These are phyloP conservation scores for Anthonomus grandis DNA, from an alignment of 1,140 invertebrate species.

Conservation along the genomic window DNA sequence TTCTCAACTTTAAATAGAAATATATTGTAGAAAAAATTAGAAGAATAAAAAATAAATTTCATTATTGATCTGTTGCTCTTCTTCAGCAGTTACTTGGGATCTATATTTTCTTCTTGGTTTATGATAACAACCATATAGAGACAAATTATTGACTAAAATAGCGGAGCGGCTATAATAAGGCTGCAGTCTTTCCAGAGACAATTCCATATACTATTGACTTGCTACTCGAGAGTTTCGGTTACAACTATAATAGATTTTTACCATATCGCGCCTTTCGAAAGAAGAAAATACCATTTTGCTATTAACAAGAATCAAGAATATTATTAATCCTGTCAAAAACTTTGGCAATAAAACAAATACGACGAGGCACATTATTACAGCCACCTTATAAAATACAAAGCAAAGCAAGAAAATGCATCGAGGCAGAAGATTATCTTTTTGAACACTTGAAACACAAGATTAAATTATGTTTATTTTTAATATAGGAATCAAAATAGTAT, in stretches of 20 bases:
- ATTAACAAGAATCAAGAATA: no score
- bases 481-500: no score
- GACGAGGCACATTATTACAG: no score
- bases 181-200: background rate
- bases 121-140: background rate
- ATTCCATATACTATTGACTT: conserved; percentile 1
- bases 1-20: conserved; percentile 6
- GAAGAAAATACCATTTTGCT: no score
- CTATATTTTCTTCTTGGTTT: conserved; percentile 7
- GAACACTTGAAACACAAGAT: no score
- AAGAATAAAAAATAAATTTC: conserved; percentile 1
- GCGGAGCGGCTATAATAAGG: background rate
- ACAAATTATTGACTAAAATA: conserved; percentile 5
- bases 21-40: background rate
- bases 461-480: no score
- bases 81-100: conserved; percentile 8
- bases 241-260: background rate
- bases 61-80: conserved; percentile 5
- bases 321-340: no score
- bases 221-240: conserved; percentile 1
- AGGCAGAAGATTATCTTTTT: no score
- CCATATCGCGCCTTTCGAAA: no score
- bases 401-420: no score
- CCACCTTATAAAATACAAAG: no score
- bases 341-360: no score